Evolutionary conservation across 1,140 invertebrate genomes (phyloP).

Genomic region (Lordiphosa collinella): DNA sequence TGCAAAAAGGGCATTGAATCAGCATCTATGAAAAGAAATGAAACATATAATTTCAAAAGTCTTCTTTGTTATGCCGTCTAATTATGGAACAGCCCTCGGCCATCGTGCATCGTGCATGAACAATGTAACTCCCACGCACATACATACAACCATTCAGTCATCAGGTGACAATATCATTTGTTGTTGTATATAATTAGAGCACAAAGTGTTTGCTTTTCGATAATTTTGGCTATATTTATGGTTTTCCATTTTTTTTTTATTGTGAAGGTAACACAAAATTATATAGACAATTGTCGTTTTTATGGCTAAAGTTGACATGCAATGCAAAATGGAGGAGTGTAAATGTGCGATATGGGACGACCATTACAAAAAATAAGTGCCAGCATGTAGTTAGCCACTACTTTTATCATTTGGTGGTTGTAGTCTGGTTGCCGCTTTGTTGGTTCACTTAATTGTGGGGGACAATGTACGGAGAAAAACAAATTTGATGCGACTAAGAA

Average conservation of each 20-base stretch:
- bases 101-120: not conserved
- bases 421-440: conserved; percentile 46
- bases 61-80: too few species aligned
- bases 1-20: too few species aligned
- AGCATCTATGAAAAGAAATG: too few species aligned
- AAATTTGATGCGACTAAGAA: too few species aligned
- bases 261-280: conserved; percentile 16
- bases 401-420: conserved; percentile 28
- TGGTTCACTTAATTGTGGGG: conserved; percentile 37
- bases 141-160: conserved; percentile 12
- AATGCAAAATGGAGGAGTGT: conserved; percentile 58
- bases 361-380: conserved; percentile 37
- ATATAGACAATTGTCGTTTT: conserved; percentile 13
- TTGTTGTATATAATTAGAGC: conserved; percentile 54
- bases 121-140: conserved; percentile 21
- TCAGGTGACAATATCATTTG: conserved; percentile 52
- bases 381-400: conserved; percentile 21
- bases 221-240: conserved; percentile 45
- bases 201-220: conserved; percentile 56
- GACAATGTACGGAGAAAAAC: not conserved
- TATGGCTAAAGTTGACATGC: conserved; percentile 48
- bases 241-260: not conserved
- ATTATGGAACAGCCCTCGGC: too few species aligned
- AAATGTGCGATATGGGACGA: conserved; percentile 66
- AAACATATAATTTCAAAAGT: not conserved